Conservation (phyloP, 2,797 vertebrate species). For the Enteromius mattozi region DNA sequence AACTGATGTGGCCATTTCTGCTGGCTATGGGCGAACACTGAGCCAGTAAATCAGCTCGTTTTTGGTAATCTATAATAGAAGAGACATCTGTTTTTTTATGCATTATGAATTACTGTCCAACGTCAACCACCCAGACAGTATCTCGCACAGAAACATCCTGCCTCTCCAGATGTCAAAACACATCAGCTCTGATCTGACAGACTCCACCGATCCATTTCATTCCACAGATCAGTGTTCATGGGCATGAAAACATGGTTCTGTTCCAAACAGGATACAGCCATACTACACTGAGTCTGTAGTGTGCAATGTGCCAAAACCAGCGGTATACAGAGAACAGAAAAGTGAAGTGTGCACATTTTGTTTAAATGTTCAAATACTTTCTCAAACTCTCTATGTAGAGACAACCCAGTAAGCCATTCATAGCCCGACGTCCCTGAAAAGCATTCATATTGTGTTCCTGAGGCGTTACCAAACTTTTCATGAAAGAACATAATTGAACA, state of each 20-base stretch:
- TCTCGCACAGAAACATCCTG: constrained; percentile 1
- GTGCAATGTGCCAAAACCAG: background rate
- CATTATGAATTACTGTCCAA: constrained; percentile 7
- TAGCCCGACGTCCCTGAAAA: background rate
- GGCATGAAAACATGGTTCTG: background rate
- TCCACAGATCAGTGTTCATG: background rate
- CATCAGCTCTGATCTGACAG: background rate
- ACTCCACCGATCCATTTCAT: background rate
- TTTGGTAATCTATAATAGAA: background rate
- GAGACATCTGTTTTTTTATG: constrained; percentile 30
- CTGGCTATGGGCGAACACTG: background rate
- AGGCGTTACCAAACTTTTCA: background rate
- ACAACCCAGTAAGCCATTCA: background rate
- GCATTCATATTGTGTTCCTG: background rate
- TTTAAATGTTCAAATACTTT: background rate
- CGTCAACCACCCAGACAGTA: background rate
- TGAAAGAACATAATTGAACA: background rate
- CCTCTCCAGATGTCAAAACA: constrained; percentile 9
- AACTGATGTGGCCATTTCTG: background rate
- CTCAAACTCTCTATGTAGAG: background rate
- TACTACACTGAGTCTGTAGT: background rate
- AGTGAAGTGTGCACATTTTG: background rate
- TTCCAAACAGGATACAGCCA: background rate
- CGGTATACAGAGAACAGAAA: background rate
- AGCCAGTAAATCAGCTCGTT: background rate